Conservation (phyloP, 2,888 invertebrate genomes). For the Cephus pygmeus region DNA sequence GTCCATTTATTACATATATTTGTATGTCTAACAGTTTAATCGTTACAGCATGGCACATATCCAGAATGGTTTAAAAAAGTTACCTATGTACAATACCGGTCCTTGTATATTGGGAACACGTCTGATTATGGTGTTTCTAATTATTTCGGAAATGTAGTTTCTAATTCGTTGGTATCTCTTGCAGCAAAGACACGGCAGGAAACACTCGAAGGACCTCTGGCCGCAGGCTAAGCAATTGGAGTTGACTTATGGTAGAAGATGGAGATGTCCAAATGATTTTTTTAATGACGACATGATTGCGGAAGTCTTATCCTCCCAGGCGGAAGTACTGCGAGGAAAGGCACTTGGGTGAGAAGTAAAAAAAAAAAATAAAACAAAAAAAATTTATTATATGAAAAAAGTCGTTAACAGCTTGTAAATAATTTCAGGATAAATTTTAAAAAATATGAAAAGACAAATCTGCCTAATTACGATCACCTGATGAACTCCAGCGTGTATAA, state of each 20-base stretch:
- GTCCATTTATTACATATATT: no score
- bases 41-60: no score
- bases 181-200: conserved; percentile 58
- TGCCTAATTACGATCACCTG: conserved; percentile 79
- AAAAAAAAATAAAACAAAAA: no score
- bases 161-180: background rate
- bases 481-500: conserved; percentile 85
- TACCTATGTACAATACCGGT: no score
- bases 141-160: no score
- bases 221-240: conserved; percentile 79
- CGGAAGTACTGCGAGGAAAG: conserved; percentile 86
- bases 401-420: background rate
- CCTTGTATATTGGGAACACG: no score
- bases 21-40: no score
- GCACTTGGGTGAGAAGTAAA: conserved; percentile 79
- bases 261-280: conserved; percentile 86
- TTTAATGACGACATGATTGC: conserved; percentile 91
- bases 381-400: background rate
- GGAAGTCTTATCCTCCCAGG: conserved; percentile 85
- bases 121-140: no score
- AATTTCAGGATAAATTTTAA: conserved; percentile 86
- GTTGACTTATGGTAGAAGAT: conserved; percentile 81
- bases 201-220: conserved; percentile 58
- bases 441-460: conserved; percentile 81
- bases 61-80: no score